These are phyloP conservation scores for Hedya salicella DNA, from an alignment of 2,888 invertebrate species.

Conservation along the genomic window DNA sequence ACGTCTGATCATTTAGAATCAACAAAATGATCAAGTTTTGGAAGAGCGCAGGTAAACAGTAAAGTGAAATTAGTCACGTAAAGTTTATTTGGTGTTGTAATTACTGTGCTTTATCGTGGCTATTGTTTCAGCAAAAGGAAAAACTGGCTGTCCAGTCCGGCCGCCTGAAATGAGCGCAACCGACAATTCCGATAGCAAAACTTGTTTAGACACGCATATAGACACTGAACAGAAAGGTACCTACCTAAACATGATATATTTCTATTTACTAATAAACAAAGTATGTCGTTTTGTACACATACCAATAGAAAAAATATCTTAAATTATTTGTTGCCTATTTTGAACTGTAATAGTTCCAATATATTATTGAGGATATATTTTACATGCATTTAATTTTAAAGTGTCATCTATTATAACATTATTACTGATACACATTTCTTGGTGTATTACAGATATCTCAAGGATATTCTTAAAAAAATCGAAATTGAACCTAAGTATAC, in stretches of 20 bases:
- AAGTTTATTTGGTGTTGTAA: conserved; percentile 39
- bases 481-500: conserved; percentile 89
- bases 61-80: conserved; percentile 42
- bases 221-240: conserved; percentile 70
- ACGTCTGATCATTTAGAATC: conserved; percentile 49
- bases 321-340: too few relatives aligned
- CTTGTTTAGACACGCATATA: conserved; percentile 60
- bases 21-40: conserved; percentile 90
- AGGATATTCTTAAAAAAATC: conserved; percentile 82
- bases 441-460: conserved; percentile 64
- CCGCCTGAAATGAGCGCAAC: conserved; percentile 70
- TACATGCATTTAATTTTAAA: too few relatives aligned
- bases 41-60: conserved; percentile 88
- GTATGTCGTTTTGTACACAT: neutral
- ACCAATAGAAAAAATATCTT: neutral
- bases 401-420: neutral
- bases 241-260: conserved; percentile 20
- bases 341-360: too few relatives aligned
- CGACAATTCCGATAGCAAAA: conserved; percentile 54
- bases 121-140: conserved; percentile 77
- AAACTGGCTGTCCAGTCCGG: conserved; percentile 79
- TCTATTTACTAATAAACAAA: neutral
- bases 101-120: conserved; percentile 39
- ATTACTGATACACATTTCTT: neutral
- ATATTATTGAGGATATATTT: too few relatives aligned